These are phyloP conservation scores for Crypturellus tataupa DNA, from an alignment of 2,797 vertebrate genomes.

Conservation along the genomic window DNA sequence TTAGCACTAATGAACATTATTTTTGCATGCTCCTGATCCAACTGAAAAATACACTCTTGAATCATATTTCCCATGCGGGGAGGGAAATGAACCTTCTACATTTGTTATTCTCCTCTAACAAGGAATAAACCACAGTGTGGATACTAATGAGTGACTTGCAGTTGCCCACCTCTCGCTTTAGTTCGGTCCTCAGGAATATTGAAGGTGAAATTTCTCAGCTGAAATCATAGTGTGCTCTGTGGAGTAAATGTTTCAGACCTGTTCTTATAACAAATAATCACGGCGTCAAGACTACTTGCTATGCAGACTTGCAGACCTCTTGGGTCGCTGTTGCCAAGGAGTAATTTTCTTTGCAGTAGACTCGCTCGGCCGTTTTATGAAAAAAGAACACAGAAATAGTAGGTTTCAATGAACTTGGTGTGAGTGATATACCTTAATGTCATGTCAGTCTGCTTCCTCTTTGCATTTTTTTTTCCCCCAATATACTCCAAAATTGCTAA, in stretches of 20 bases:
- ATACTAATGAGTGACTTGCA: conserved; percentile 29
- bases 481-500: not conserved
- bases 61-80: conserved; percentile 18
- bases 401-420: conserved; percentile 45
- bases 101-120: conserved; percentile 59
- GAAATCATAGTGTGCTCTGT: not conserved
- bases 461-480: not conserved
- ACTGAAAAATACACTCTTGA: conserved; percentile 29
- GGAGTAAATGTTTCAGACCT: conserved; percentile 52
- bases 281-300: conserved; percentile 37
- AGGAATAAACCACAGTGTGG: conserved; percentile 25
- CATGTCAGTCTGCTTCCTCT: conserved; percentile 6
- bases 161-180: conserved; percentile 45
- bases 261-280: conserved; percentile 63
- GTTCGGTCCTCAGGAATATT: conserved; percentile 22
- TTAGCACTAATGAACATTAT: conserved; percentile 44
- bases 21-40: conserved; percentile 57
- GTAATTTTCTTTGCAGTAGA: conserved; percentile 52
- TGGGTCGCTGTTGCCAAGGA: conserved; percentile 43
- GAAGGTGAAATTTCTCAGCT: conserved; percentile 53
- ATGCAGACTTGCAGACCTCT: conserved; percentile 43
- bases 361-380: conserved; percentile 13
- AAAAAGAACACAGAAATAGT: conserved; percentile 48
- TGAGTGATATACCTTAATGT: not conserved
- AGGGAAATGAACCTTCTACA: conserved; percentile 39